Base-by-base conservation (phyloP, 1,140 invertebrate species). In the Meloidogyne floridensis region DNA sequence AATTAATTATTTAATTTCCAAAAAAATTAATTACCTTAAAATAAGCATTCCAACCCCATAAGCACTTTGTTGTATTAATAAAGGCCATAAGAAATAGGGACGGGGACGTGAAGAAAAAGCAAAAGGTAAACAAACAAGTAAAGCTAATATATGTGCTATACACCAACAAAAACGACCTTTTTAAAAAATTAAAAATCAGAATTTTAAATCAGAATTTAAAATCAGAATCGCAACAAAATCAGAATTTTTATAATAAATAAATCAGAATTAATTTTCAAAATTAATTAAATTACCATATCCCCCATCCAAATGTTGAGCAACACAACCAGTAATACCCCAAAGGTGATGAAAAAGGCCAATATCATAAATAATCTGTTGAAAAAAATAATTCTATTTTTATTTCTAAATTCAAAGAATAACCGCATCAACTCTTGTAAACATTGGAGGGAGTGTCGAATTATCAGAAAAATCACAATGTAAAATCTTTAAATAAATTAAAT, bases 311-410 rank as follows among this genome's bases (percentile, higher is more conserved):
- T 88, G 88, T 75, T 89, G 84, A 32, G 87, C 87, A 15, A 88
- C 87, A 81, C 87, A 88, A 9, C 87, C 87, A 51, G 76, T 65
- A n/a, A 89, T 88, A 42, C 88, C 87, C 87, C 87, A 88, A 13
- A 88, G 81, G 11, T 85, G 83, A 75, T 89, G 85, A 70, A 88
- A 88, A 11, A 88, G 80, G 11, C 87, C 87, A 54, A 88, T 82
- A 71, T 88, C 87, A 75, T 87, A 88, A 47, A 88, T 88, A 53
- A 88, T 88, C 70, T 73, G 4, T 51, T 32, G 4, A 6, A 54
- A 72, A 59, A 53, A 43, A 53, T n/a, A 72, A 20, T 8, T 7
- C n/a, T n/a, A 20, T 20, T 20, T 42, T 10, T n/a, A 72, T 10
- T 42, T 10, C 6, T 18, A 10, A 20, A 72, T 72, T 72, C 13